Base-by-base conservation (phyloP, 2,113 vertebrate genomes). In the Tautogolabrus adspersus region DNA sequence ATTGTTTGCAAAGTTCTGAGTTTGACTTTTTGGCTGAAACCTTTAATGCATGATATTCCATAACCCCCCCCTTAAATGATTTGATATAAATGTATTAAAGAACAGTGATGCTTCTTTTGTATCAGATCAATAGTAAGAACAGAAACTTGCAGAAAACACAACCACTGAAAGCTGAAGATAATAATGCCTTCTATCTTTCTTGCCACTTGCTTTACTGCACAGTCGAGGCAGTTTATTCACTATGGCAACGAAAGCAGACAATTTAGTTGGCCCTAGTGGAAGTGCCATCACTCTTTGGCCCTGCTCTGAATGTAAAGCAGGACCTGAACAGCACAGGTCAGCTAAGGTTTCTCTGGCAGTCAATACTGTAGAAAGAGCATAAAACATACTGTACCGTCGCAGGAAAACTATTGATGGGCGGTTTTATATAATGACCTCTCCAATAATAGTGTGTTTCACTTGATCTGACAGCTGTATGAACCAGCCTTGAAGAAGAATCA, bases 101-200 rank as follows among this genome's bases (percentile, higher is more conserved):
- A n/a, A n/a, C 10, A 21, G 30, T 5, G 15, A 51, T 16, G 18
- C 40, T 40, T 68, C 37, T 38, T 68, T 59, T 15, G 22, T 34
- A 40, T 44, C 8, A n/a, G 46, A 57, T 66, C 44, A 52, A 66
- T 34, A 46, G 5, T 16, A 59, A 66, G 34, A 59, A 72, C 21
- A 34, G 54, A 8, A 62, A 23, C 11, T 7, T 2, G 47, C 34
- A 54, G 38, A 19, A 42, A 30, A 42, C 23, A 57, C 52, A 49
- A 26, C 38, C 22, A 30, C 15, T 58, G 26, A 15, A 38, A n/a
- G 16, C 16, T 46, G 47, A 18, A 47, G 18, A 30, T 44, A 26
- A 38, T 42, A 10, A 15, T 23, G 6, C 38, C 38, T 21, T 54
- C 2, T 10, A 6, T 63, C 69, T 52, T 23, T 10, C 40, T 4